Evolutionary conservation across 2,797 vertebrate species (phyloP).

Genomic region (Mormyrus proboscirostris): DNA sequence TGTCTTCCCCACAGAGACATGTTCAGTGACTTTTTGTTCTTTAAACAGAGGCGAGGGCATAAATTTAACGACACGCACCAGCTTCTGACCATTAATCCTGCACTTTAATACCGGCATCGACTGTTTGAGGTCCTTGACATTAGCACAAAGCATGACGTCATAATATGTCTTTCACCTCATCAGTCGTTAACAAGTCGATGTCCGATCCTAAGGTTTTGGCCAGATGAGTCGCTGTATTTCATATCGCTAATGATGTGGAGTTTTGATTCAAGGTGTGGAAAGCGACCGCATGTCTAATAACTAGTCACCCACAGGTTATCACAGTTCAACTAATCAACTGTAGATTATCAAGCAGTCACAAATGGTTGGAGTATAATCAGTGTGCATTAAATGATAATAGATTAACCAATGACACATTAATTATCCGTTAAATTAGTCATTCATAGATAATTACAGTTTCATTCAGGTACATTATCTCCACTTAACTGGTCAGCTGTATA

Average conservation of each 20-base stretch:
- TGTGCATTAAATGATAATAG: not conserved
- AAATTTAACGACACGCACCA: not conserved
- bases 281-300: not conserved
- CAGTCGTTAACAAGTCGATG: not conserved
- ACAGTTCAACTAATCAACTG: not conserved
- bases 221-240: not conserved
- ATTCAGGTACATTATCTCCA: not conserved
- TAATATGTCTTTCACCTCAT: not conserved
- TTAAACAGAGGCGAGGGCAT: not conserved
- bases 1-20: not conserved
- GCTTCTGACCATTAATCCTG: not conserved
- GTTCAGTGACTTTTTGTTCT: conserved; percentile 16
- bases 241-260: not conserved
- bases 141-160: not conserved
- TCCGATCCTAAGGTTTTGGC: not conserved
- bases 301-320: not conserved
- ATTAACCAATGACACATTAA: not conserved
- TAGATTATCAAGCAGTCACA: not conserved
- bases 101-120: not conserved
- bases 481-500: not conserved
- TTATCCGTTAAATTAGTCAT: not conserved
- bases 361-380: not conserved
- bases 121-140: not conserved
- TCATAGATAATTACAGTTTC: not conserved
- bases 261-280: not conserved